These are phyloP conservation scores for Dendroctonus ponderosae DNA, from an alignment of 1,140 invertebrate species.

Conservation along the genomic window DNA sequence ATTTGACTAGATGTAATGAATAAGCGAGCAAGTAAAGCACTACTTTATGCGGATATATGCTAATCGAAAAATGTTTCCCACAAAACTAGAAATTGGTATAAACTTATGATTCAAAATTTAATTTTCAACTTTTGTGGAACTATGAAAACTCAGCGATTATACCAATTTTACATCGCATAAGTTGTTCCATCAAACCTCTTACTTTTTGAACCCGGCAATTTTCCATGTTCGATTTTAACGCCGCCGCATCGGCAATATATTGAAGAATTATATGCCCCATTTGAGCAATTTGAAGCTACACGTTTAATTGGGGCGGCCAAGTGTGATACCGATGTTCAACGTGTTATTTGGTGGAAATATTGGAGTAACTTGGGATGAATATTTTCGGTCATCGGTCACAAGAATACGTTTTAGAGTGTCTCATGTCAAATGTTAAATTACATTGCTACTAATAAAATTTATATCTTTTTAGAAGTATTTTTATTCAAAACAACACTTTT, in stretches of 20 bases:
- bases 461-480: no score
- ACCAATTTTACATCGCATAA: no score
- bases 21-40: neutral
- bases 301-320: constrained; percentile 24
- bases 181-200: neutral
- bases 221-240: constrained; percentile 17
- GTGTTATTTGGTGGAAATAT: constrained; percentile 23
- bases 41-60: neutral
- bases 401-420: no score
- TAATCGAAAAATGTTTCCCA: neutral
- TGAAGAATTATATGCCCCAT: constrained; percentile 26
- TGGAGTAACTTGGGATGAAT: neutral
- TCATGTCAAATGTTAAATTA: no score
- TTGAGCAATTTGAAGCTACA: constrained; percentile 26
- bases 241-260: constrained; percentile 20
- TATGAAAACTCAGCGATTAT: no score
- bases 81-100: neutral
- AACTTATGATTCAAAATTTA: neutral
- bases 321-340: constrained; percentile 22
- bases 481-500: no score
- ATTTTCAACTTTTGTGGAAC: no score
- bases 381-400: no score
- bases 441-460: no score
- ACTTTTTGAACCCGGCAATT: constrained; percentile 8
- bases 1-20: neutral